Evolutionary conservation across 2,888 invertebrate genomes (phyloP), one percentile per base, ranked within the genome.

Genomic region (Allygus modestus): DNA sequence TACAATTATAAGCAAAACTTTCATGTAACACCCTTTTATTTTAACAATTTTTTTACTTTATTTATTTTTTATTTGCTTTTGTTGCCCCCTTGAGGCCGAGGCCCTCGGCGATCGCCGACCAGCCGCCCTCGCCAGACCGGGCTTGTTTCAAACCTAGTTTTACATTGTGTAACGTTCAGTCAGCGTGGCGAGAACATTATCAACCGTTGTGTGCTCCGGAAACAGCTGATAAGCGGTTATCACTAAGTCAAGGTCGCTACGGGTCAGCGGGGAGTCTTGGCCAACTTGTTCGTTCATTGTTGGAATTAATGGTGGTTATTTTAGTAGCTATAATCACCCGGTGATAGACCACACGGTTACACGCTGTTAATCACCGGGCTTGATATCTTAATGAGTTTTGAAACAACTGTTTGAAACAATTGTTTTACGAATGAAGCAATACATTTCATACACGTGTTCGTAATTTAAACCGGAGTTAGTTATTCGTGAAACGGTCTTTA

Each of bases 221-320:
- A 77, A 51, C 77, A 28, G 51, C 77, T 46, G 77, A 77, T 77
- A 77, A 46, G 46, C 41, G 4, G 65, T 43, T 77, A 77, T 77
- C 77, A 77, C 15, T 77, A 20, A 77, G 51, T 51, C 77, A 77
- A 77, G 77, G 77, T 43, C 77, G n/a, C 28, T 23, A 12, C 28
- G 31, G 77, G 77, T 77, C 77, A 77, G 15, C 51, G 23, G 51
- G 43, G 23, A 41, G 28, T 77, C 77, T 73, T 73, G 51, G 77
- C 43, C 75, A 51, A 77, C 46, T 51, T 51, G 77, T 17, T 77
- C 20, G 17, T 23, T 23, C 20, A 54, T 54, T 20, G 65, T 65
- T 65, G 26, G 26, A 54, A 65, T 65, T 31, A 2, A 65, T 58
- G 58, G 26, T 26, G 58, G 58, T 58, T 58, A 58, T 58, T 58